Base-by-base conservation (phyloP, 2,888 invertebrate species). In the Rhingia rostrata region DNA sequence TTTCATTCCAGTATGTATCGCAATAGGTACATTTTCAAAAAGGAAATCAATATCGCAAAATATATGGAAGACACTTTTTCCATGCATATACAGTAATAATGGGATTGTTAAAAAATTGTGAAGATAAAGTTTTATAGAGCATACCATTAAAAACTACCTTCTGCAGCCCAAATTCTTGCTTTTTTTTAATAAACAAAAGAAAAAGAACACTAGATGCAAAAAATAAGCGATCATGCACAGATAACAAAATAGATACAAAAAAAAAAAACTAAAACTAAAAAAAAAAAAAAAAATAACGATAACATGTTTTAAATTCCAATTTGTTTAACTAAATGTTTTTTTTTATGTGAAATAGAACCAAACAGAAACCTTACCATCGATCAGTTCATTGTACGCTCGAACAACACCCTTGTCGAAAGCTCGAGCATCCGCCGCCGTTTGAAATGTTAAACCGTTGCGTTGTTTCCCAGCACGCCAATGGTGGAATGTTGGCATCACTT, bases 401-500 rank as follows among this genome's bases (percentile, higher is more conserved):
- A 97, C 93, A 12, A 98, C 97, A 45, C 97, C 98, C 90, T 96
- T 96, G 91, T 98, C 98, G 92, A 98, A 98, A 69, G 97, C 97
- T 86, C 97, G 93, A 41, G 98, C 98, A 92, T 98, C 97, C 6
- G 98, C 97, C 43, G 97, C 97, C 66, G 98, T 97, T 92, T 97
- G 97, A 93, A 99, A 99, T 66, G 98, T 98, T 88, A 99, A 94
- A 61, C 98, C 99, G 93, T 97, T 98, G 87, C 97, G 95, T 92
- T 97, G 97, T 92, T 98, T 97, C 77, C 97, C 98, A 22, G 97
- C 97, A 90, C 96, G 95, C 98, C 98, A 99, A 92, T 98, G 98
- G 93, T 98, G 98, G 94, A 99, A 99, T 54, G 98, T 98, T 39
- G 99, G 98, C 96, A 98, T 98, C 89, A 98, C 98, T 93, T 97